Base-by-base conservation (phyloP, 2,888 invertebrate species). In the Autographa gamma region DNA sequence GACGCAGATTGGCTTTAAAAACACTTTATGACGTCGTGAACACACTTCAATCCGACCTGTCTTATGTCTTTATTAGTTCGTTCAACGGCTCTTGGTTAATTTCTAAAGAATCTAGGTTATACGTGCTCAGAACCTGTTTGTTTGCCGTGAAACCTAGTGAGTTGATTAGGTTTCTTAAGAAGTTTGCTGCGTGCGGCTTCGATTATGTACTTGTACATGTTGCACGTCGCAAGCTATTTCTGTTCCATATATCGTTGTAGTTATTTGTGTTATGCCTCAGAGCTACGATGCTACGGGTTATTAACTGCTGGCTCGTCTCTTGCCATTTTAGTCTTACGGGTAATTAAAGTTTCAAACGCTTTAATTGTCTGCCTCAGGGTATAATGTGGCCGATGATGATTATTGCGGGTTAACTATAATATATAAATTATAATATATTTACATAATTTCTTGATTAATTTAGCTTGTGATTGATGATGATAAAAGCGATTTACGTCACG, bases 1-100 rank as follows among this genome's bases (percentile, higher is more conserved):
- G 77, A 69, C 79, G 83, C 79, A 84, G 85, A 88, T 89, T 88
- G 88, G 80, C 86, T 78, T 86, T 89, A 84, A 86, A 85, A 81
- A 82, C 84, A 80, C 77, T 88, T 85, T 84, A 86, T 79, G 83
- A 78, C 78, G 81, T 83, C 83, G 73, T 85, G 83, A 86, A 87
- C 80, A 82, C 78, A 84, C 80, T 80, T 80, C 80, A 76, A 77
- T 76, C 66, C 73, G 61, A 71, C 70, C 73, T 78, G 76, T 69
- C 60, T 77, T 69, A 80, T 70, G 70, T 76, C 80, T 82, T 78
- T 80, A 78, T 83, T 80, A 82, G 76, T 76, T 75, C 70, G 66
- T 67, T 69, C 59, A 63, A 69, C 69, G 67, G 69, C 58, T 72
- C 73, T 78, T 16, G 43, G 75, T 66, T 79, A 84, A 82, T 82